These are phyloP conservation scores for Polydrusus cervinus DNA, from an alignment of 2,888 invertebrate species.

Conservation along the genomic window DNA sequence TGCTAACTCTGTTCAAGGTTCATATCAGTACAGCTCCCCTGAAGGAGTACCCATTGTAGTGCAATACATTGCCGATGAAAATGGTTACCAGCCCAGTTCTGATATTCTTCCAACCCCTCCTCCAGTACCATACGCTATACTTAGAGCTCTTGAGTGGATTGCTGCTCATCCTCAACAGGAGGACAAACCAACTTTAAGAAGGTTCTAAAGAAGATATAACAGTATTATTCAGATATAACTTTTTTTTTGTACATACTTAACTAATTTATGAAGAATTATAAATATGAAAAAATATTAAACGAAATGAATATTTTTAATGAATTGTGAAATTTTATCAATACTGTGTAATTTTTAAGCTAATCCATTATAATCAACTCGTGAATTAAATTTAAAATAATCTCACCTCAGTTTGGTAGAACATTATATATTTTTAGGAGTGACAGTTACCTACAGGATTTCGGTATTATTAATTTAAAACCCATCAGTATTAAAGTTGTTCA, in stretches of 20 bases:
- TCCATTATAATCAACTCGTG: too few relatives aligned
- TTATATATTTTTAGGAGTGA: too few relatives aligned
- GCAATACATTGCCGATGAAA: constrained; percentile 63
- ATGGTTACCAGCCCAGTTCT: constrained; percentile 64
- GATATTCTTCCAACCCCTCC: constrained; percentile 59
- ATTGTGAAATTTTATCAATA: too few relatives aligned
- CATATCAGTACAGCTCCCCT: constrained; percentile 66
- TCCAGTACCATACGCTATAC: constrained; percentile 70
- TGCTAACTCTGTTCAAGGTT: constrained; percentile 71
- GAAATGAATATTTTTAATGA: too few relatives aligned
- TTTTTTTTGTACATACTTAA: not conserved
- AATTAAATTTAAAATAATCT: too few relatives aligned
- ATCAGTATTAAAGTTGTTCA: too few relatives aligned
- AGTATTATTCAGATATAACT: not conserved
- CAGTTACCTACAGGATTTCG: too few relatives aligned
- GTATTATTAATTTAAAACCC: too few relatives aligned
- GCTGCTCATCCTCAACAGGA: constrained; percentile 68
- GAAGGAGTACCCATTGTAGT: constrained; percentile 61
- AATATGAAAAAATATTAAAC: too few relatives aligned
- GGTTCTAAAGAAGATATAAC: not conserved
- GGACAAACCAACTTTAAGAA: not conserved
- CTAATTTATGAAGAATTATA: not conserved
- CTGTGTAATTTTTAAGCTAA: too few relatives aligned
- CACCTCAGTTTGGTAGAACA: too few relatives aligned
- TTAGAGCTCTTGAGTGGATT: constrained; percentile 75